Evolutionary conservation across 2,888 invertebrate species (phyloP), one percentile per base, ranked within the genome.

Genomic region (Coecobrya sp.): DNA sequence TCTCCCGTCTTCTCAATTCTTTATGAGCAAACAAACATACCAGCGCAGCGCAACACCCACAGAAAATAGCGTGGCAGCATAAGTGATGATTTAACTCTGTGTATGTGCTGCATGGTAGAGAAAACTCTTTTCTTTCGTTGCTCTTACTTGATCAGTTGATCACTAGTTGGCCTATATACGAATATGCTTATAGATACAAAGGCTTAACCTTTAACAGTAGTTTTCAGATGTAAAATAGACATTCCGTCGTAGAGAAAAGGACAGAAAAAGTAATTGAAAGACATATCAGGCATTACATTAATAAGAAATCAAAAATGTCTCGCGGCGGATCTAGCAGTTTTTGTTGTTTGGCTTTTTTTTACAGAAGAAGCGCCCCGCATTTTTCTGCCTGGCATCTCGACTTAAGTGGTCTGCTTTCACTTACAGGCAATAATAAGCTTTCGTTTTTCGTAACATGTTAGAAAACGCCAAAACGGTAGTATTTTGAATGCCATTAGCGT

Each of bases 241-340:
- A 55, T 16, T 30, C 45, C 65, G n/a, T n/a, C 11, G 5, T 22
- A 27, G 59, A 19, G 19, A 49, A 25, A 49, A 13, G 25, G 45
- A 79, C 13, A 30, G n/a, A 22, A 45, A 45, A 62, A 79, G 49
- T 62, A 88, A 65, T 81, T 81, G 88, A 88, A 88, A 42, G 87
- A 87, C 79, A 65, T n/a, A n/a, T 87, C 62, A 88, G 65, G 81
- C 81, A 81, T 88, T 27, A 55, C 30, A 88, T 88, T 88, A 88
- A 88, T 88, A 81, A 88, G 76, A 87, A 79, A 87, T 76, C 76
- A 87, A 76, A 86, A 87, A 62, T 42, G 45, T 59, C 36, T 73
- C 55, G 30, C 16, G 27, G 11, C 55, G 36, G 30, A 70, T 36
- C 65, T 2, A 68, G 7, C 59, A 62, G 45, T 85, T 65, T 49